Percentiles rank a stretch among this genome's conserved stretches.
Evolutionary conservation across 2,888 invertebrate species (phyloP).

Genomic region (Keiferia lycopersicella): DNA sequence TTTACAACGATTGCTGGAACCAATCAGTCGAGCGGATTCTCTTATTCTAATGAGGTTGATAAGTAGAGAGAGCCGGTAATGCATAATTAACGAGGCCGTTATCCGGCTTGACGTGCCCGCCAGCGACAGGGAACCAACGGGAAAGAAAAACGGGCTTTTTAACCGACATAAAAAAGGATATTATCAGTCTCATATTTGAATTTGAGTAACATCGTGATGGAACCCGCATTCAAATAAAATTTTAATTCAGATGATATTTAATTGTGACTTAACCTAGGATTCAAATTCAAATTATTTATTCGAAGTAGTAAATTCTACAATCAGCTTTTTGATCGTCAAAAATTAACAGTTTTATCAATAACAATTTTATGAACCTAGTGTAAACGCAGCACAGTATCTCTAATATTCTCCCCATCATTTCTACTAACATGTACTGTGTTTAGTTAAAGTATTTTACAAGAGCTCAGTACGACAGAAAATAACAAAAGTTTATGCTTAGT

Average conservation of each 20-base stretch:
- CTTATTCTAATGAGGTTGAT: conserved; percentile 33
- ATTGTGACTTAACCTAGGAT: too few relatives aligned
- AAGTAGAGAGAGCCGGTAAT: conserved; percentile 36
- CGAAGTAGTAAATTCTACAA: too few relatives aligned
- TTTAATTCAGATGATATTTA: too few relatives aligned
- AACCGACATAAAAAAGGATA: not conserved
- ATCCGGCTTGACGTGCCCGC: conserved; percentile 28
- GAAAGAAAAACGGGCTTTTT: not conserved
- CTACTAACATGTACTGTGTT: not conserved
- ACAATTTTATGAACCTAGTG: too few relatives aligned
- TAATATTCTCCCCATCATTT: too few relatives aligned
- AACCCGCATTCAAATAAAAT: too few relatives aligned
- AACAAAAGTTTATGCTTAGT: not conserved
- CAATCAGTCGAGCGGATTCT: not conserved
- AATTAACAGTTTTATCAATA: too few relatives aligned
- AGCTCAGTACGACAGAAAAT: not conserved
- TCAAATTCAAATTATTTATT: too few relatives aligned
- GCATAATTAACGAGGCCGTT: conserved; percentile 45
- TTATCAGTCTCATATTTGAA: too few relatives aligned
- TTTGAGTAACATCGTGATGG: too few relatives aligned
- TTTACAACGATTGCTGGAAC: conserved; percentile 1
- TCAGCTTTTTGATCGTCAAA: too few relatives aligned
- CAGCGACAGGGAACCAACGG: conserved; percentile 22
- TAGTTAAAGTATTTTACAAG: not conserved
- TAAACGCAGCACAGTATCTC: too few relatives aligned